Percentiles rank a stretch among this genome's conserved stretches.
Evolutionary conservation across 2,113 vertebrate species (phyloP).

Genomic region (Chelonoidis abingdonii): DNA sequence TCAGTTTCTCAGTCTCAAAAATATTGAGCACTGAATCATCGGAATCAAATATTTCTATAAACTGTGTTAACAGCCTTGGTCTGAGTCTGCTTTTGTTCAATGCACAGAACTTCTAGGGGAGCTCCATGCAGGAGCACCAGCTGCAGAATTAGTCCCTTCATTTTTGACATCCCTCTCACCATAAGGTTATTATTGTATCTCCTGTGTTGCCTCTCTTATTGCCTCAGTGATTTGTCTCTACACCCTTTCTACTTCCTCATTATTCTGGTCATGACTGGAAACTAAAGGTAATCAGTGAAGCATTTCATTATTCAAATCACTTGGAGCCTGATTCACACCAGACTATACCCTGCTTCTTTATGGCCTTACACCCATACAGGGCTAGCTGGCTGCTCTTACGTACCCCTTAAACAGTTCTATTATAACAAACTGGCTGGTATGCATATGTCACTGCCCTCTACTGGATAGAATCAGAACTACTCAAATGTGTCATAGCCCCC

Average conservation of each 20-base stretch:
- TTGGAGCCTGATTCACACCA: neutral
- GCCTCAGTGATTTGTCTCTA: neutral
- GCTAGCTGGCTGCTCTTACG: neutral
- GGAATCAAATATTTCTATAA: neutral
- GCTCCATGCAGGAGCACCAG: neutral
- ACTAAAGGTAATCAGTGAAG: neutral
- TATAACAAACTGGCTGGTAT: neutral
- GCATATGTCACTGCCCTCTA: neutral
- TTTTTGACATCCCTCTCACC: neutral
- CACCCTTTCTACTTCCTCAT: neutral
- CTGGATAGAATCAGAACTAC: neutral
- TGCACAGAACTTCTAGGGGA: no score
- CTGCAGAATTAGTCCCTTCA: neutral
- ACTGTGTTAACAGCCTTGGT: neutral
- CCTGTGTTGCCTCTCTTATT: neutral
- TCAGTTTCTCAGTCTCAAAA: neutral
- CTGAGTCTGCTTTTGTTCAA: neutral
- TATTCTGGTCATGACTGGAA: neutral
- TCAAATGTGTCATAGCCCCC: neutral
- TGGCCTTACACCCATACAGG: neutral
- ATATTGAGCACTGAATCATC: neutral
- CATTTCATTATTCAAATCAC: neutral
- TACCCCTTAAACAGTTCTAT: neutral
- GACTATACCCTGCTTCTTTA: neutral
- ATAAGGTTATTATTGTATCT: neutral